A percentile compares a stretch with the other conserved stretches of the same genome.
Evolutionary conservation across 2,888 invertebrate species (phyloP).

Genomic region (Steromphala cineraria): DNA sequence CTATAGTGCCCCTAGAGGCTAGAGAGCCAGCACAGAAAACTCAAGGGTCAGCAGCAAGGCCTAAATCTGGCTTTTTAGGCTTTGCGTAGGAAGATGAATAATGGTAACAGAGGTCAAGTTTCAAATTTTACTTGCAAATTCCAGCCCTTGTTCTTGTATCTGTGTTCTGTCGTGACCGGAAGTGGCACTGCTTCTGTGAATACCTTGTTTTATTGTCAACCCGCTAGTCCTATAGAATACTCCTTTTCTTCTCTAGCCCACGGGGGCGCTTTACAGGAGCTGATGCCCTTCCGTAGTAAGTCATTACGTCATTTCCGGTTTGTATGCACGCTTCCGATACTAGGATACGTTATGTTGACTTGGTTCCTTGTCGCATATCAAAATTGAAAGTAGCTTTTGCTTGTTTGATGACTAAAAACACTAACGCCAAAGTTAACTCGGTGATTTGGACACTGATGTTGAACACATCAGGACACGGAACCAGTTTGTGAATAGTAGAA

Average conservation of each 20-base stretch:
- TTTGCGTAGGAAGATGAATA: too few relatives aligned
- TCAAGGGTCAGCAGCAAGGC: too few relatives aligned
- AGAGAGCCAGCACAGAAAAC: too few relatives aligned
- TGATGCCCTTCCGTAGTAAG: constrained; percentile 75
- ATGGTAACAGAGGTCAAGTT: too few relatives aligned
- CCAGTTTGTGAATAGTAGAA: background rate
- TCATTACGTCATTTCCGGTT: constrained; percentile 37
- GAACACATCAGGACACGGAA: background rate
- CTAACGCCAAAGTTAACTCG: too few relatives aligned
- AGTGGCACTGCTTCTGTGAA: background rate
- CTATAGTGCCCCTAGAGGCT: too few relatives aligned
- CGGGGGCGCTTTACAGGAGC: constrained; percentile 73
- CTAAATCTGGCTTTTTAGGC: too few relatives aligned
- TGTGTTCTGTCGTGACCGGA: too few relatives aligned
- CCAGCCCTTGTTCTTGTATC: too few relatives aligned
- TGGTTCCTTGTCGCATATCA: background rate
- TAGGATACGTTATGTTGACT: background rate
- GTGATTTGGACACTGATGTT: background rate
- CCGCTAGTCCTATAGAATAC: constrained; percentile 20
- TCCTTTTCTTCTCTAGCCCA: constrained; percentile 58
- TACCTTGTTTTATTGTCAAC: constrained; percentile 2
- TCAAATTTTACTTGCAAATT: too few relatives aligned
- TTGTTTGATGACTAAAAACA: too few relatives aligned
- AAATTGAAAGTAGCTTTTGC: too few relatives aligned
- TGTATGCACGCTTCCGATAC: constrained; percentile 17